A percentile compares a stretch with the other conserved stretches of the same genome.
These are phyloP conservation scores for Micromesistius poutassou DNA, from an alignment of 2,797 vertebrate genomes.

Conservation along the genomic window DNA sequence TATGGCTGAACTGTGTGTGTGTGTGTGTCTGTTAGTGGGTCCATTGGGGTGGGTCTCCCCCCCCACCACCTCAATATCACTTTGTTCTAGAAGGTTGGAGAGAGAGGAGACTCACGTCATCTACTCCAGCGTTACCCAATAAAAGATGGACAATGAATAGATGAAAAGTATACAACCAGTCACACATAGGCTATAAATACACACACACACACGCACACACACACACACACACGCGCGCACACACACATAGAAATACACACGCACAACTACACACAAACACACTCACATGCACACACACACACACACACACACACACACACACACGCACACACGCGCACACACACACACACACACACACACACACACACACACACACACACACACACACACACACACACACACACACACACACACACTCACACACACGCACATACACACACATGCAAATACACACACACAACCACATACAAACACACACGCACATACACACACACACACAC, in stretches of 20 bases:
- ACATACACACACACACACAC: too few species aligned
- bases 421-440: not conserved
- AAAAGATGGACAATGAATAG: not conserved
- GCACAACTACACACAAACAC: not conserved
- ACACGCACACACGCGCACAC: conserved; percentile 53
- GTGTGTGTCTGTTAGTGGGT: not conserved
- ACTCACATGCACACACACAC: conserved; percentile 18
- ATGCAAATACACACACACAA: not conserved
- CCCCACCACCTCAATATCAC: not conserved
- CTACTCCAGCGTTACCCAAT: not conserved
- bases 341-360: conserved; percentile 54
- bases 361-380: too few species aligned
- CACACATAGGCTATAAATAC: not conserved
- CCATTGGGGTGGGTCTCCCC: not conserved
- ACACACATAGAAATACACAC: not conserved
- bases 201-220: not conserved
- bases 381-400: not conserved
- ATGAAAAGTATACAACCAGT: not conserved
- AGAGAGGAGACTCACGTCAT: not conserved
- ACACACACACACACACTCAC: not conserved
- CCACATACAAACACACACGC: not conserved
- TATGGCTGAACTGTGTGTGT: not conserved
- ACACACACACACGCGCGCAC: not conserved
- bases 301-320: conserved; percentile 70
- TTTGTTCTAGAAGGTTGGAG: not conserved